A percentile compares a stretch with the other conserved stretches of the same genome.
Conservation (phyloP, 2,888 invertebrate genomes). For the Sarcophaga carnaria region DNA sequence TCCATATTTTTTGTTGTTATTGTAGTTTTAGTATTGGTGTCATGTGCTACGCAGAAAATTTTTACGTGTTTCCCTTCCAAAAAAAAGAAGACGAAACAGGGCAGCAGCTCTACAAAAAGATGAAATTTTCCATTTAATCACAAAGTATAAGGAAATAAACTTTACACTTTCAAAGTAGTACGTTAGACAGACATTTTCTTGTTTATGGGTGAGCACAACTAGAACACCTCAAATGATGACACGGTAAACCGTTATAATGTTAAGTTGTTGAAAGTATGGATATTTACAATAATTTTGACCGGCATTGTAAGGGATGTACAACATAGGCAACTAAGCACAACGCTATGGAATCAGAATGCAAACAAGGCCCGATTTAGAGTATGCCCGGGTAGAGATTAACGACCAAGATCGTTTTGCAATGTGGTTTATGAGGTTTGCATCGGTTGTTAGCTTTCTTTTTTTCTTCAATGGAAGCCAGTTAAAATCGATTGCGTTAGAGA, state of each 20-base stretch:
- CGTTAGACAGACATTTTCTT: no score
- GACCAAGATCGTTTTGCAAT: no score
- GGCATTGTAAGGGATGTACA: no score
- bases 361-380: no score
- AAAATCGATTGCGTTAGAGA: no score
- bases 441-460: no score
- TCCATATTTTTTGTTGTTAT: background rate
- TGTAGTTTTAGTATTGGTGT: constrained; percentile 33
- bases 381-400: no score
- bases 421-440: no score
- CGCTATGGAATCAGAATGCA: no score
- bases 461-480: no score
- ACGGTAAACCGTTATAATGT: constrained; percentile 72
- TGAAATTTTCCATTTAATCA: constrained; percentile 59
- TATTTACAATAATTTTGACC: no score
- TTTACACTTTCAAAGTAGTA: constrained; percentile 5
- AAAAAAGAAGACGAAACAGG: background rate
- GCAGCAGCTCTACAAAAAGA: background rate
- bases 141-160: constrained; percentile 57
- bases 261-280: background rate
- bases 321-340: no score
- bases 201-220: background rate
- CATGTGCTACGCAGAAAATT: constrained; percentile 41
- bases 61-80: constrained; percentile 21
- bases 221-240: constrained; percentile 44